Evolutionary conservation across 1,140 invertebrate species (phyloP), one percentile per base, ranked within the genome.

Genomic region (Ceratoteleas bidentatus): DNA sequence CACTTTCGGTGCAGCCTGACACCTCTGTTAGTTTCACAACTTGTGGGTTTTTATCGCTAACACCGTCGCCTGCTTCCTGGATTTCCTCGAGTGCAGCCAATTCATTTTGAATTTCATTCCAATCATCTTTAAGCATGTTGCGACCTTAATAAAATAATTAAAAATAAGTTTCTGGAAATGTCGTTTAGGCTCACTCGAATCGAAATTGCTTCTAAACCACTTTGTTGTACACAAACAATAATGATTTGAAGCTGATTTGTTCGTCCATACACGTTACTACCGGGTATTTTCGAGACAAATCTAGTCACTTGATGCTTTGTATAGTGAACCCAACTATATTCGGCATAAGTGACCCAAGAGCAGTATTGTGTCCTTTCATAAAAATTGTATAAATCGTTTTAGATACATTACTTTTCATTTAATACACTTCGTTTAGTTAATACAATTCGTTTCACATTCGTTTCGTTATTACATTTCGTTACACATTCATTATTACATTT

Each of bases 241-340:
- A n/a, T 34, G 14, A 36, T 56, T 13, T 34, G 53, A 56, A 56
- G 38, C 53, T 11, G 24, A 24, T 32, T 36, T 56, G 32, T 36
- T 36, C n/a, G 6, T 6, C 40, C 40, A 56, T 56, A 8, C 53
- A 10, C 34, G 53, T 33, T 34, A 56, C 53, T 13, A 10, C 32
- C 32, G 14, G 11, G 14, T 4, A 36, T 13, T 34, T 13, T 34
- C 8, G 24, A 56, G 14, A 36, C 10, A 56, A 36, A 32, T 11
- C n/a, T 56, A 56, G 53, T 56, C 11, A 36, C 11, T 36, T 2
- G 38, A n/a, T 34, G 24, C 38, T 56, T 33, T 56, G 32, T 36
- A 56, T 13, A 36, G 38, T 34, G 53, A 56, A 56, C 53, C n/a
- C 53, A 56, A 56, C 24, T 36, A 13, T 34, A 56, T 56, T 13